Conservation (phyloP, 35 echinoderm and acorn worm genomes). For the Heliocidaris tuberculata region DNA sequence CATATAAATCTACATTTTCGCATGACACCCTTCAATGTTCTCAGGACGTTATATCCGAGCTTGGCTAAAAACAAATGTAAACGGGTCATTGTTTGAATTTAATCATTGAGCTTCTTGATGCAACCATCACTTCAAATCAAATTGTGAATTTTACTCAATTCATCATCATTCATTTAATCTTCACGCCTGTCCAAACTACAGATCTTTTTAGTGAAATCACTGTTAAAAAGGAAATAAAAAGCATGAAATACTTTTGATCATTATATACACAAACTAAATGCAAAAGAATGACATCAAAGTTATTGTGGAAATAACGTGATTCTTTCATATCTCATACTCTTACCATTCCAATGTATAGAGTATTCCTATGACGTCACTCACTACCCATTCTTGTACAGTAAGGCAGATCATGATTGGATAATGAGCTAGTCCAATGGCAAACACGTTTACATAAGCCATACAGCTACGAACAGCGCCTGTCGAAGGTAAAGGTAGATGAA, state of each 20-base stretch:
- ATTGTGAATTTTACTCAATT: no score
- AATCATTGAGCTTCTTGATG: no score
- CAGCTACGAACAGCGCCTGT: constrained; percentile 34
- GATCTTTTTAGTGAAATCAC: no score
- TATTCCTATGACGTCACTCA: constrained; percentile 33
- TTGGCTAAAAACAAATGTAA: no score
- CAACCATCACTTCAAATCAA: no score
- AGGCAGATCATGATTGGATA: constrained; percentile 45
- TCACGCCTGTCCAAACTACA: not conserved
- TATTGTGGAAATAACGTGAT: no score
- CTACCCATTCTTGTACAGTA: constrained; percentile 27
- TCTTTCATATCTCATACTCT: not conserved
- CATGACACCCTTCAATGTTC: no score
- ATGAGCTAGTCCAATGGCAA: constrained; percentile 32
- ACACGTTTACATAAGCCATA: constrained; percentile 34
- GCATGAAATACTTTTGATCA: not conserved
- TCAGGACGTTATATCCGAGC: no score
- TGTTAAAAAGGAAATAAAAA: not conserved
- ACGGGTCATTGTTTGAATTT: no score
- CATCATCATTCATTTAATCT: no score
- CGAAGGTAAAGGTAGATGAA: not conserved
- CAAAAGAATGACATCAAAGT: no score
- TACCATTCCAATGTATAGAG: constrained; percentile 33
- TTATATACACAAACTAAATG: not conserved
- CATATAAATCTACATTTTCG: no score